These are phyloP conservation scores for Alca torda DNA, from an alignment of 2,797 vertebrate genomes.

Conservation along the genomic window DNA sequence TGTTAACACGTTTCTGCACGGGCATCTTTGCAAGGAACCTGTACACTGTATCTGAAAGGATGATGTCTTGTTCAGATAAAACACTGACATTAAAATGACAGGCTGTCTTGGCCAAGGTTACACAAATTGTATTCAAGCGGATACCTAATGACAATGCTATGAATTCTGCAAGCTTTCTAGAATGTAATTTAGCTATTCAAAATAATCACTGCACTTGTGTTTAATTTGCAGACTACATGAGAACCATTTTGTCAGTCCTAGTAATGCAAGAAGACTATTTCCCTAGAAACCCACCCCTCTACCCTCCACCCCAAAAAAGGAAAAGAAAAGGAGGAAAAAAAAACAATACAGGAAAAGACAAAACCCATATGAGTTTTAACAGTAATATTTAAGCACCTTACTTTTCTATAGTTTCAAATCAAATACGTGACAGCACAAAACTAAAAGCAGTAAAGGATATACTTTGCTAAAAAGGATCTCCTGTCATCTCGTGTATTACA, in stretches of 20 bases:
- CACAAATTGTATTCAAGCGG: constrained; percentile 89
- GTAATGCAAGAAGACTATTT: constrained; percentile 81
- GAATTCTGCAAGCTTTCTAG: constrained; percentile 91
- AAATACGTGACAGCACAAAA: constrained; percentile 79
- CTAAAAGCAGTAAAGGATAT: constrained; percentile 79
- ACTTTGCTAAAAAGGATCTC: constrained; percentile 79
- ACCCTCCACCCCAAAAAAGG: constrained; percentile 58
- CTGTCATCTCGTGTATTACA: constrained; percentile 79
- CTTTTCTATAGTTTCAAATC: constrained; percentile 80
- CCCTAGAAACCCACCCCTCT: constrained; percentile 69
- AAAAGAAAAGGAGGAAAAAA: neutral
- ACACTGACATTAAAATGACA: constrained; percentile 91
- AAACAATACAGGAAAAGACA: constrained; percentile 67
- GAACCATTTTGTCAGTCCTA: constrained; percentile 83
- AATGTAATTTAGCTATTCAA: constrained; percentile 93
- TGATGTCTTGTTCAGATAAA: constrained; percentile 90
- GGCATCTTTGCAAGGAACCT: constrained; percentile 82
- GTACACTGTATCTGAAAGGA: constrained; percentile 82
- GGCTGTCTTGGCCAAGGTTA: constrained; percentile 94
- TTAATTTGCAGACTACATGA: constrained; percentile 84
- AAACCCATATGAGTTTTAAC: constrained; percentile 71
- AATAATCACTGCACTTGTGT: constrained; percentile 87
- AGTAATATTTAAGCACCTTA: constrained; percentile 78
- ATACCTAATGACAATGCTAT: constrained; percentile 90
- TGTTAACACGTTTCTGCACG: constrained; percentile 85